Base-by-base conservation (phyloP, 2,113 vertebrate genomes). In the Dermatemys mawii region DNA sequence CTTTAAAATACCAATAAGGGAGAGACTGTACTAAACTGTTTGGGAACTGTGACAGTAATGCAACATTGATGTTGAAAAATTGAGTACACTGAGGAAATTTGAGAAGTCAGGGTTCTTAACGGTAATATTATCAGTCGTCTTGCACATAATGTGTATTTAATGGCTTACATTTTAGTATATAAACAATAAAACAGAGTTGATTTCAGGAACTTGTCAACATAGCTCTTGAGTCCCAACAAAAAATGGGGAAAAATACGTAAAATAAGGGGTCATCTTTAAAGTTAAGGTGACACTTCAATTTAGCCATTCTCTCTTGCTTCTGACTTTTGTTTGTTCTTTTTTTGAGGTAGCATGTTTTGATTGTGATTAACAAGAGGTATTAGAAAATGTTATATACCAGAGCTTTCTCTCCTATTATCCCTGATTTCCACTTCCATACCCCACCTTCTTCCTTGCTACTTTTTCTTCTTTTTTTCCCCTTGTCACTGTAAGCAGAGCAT, bases 401-500 rank as follows among this genome's bases (percentile, higher is more conserved):
- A n/a, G n/a, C n/a, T n/a, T n/a, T 41, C 41, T 81, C 2, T 16
- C 2, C 87, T 70, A 38, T 49, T 83, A 4, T 2, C 55, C 1
- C 86, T 85, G 26, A 46, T 5, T 57, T 53, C 2, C 75, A 0
- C 84, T 19, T 87, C 41, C 1, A 0, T 67, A 9, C 55, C 50
- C 6, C 46, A 50, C 1, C 1, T 24, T 90, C 48, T 76, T 29
- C 5, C 53, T 88, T 79, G 8, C 6, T 78, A 3, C 26, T 32
- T 54, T 78, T 88, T 48, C 4, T 86, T 88, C 6, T 11, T 79
- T 63, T 4, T 5, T 2, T 26, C 4, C 16, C 60, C 60, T 55
- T 84, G 67, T 55, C 0, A 8, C 44, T 26, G 3, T 19, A 35
- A 75, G 14, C 44, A 10, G 17, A 24, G 32, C 76, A 0, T 50